These are phyloP conservation scores for Drosophila tani DNA, from an alignment of 1,140 invertebrate species.

Conservation along the genomic window DNA sequence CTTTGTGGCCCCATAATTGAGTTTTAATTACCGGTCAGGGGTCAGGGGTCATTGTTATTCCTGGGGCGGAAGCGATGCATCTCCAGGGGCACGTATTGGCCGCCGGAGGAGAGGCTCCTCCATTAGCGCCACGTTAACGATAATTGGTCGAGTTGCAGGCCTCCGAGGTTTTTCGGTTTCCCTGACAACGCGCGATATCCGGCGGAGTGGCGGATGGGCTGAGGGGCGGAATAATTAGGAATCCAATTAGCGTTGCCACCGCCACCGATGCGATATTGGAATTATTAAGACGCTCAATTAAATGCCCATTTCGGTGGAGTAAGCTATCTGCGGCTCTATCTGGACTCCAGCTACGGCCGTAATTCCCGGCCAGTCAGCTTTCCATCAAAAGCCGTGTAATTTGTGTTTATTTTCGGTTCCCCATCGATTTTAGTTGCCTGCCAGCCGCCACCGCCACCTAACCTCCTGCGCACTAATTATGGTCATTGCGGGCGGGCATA, in stretches of 20 bases:
- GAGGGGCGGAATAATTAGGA: conserved; percentile 49
- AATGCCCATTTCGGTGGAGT: conserved; percentile 47
- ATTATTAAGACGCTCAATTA: conserved; percentile 65
- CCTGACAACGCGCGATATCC: conserved; percentile 37
- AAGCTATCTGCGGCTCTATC: conserved; percentile 3
- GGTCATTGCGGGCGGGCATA: conserved; percentile 48
- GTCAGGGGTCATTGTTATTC: conserved; percentile 18
- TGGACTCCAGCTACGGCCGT: background rate
- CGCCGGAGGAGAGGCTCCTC: conserved; percentile 6
- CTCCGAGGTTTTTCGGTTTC: conserved; percentile 16
- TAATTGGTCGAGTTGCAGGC: conserved; percentile 50
- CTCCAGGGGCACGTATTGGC: conserved; percentile 29
- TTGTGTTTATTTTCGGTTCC: conserved; percentile 66
- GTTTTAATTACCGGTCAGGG: conserved; percentile 56
- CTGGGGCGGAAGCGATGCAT: conserved; percentile 1
- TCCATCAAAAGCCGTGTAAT: conserved; percentile 53
- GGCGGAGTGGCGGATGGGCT: conserved; percentile 21
- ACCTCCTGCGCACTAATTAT: conserved; percentile 49
- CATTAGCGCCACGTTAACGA: conserved; percentile 38
- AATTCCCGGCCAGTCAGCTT: conserved; percentile 9
- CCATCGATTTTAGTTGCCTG: conserved; percentile 56
- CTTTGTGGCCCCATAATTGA: conserved; percentile 69
- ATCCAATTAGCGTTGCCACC: conserved; percentile 69
- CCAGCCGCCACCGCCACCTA: background rate
- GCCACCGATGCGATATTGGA: conserved; percentile 38